Base-by-base conservation (phyloP, 2,888 invertebrate species). In the Erpobdella octoculata region DNA sequence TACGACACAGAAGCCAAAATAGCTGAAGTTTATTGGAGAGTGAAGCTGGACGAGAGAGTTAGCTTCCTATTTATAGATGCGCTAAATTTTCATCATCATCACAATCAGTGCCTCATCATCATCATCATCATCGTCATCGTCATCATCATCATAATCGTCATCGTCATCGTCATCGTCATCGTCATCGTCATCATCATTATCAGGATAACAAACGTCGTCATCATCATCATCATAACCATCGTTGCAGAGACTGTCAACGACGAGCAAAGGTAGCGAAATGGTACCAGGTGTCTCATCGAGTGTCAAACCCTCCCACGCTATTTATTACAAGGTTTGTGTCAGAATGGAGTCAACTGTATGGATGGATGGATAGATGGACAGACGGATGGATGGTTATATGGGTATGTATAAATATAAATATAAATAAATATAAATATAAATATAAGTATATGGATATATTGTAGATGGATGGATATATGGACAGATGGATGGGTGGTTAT, bases 131-230 rank as follows among this genome's bases (percentile, higher is more conserved):
- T 67, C 15, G 33, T 37, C 36, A 65, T 66, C 38, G 21, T 66
- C 38, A 37, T 66, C 38, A 36, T 66, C 38, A 37, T 66, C 38
- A 37, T 67, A 38, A 64, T 64, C 64, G 36, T 64, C 64, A 64
- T 64, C 64, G 36, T 64, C 64, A 35, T 33, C 64, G 36, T 64
- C 64, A 58, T 64, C 64, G 36, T 33, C 64, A 35, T 64, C 64
- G 21, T 67, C 41, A 46, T 67, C 46, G 25, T 48, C 67, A 46
- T 33, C 67, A 46, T 48, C 67, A 46, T 67, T 48, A 67, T 46
- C 46, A 2, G 41, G 31, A 2, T 48, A 41, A 67, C 46, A 41
- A 67, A 12, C 67, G 46, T 67, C 67, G 46, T 67, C 67, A 67
- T 67, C 67, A 67, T 31, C 67, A 67, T 25, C 67, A n/a, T n/a